phyloP scores from a whole-genome alignment of 30 jellyfish, hydroid and myxozoan species.

The Pelagia noctiluca region DNA sequence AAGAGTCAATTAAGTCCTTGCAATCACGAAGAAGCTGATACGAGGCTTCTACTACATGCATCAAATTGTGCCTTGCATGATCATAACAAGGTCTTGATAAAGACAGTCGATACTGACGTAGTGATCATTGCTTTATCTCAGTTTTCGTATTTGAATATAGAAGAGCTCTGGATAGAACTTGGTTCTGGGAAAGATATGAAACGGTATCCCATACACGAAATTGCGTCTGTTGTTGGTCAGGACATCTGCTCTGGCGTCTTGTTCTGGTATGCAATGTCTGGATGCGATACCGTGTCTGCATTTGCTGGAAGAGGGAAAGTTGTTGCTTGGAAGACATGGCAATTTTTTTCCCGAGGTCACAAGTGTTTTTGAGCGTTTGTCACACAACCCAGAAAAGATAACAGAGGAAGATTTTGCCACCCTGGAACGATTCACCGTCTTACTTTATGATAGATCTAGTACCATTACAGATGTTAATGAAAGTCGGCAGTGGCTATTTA shows the following conservation, averaged over 20 bases:
- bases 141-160: no score
- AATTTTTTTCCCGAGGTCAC: constrained; percentile 22
- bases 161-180: no score
- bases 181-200: no score
- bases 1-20: no score
- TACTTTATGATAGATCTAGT: background rate
- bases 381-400: background rate
- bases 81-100: no score
- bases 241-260: constrained; percentile 32
- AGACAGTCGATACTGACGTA: no score
- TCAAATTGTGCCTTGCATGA: background rate
- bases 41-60: no score
- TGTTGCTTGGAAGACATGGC: constrained; percentile 4
- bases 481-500: background rate
- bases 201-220: background rate
- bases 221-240: constrained; percentile 6
- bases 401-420: background rate
- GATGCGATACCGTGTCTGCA: constrained; percentile 58
- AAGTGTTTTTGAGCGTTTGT: background rate
- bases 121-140: background rate
- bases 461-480: background rate
- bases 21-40: no score
- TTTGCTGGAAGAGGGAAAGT: constrained; percentile 29
- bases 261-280: constrained; percentile 49
- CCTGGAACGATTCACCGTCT: background rate